These are phyloP conservation scores for Hippocampus guttulatus DNA, from an alignment of 2,113 vertebrate species.

Conservation along the genomic window DNA sequence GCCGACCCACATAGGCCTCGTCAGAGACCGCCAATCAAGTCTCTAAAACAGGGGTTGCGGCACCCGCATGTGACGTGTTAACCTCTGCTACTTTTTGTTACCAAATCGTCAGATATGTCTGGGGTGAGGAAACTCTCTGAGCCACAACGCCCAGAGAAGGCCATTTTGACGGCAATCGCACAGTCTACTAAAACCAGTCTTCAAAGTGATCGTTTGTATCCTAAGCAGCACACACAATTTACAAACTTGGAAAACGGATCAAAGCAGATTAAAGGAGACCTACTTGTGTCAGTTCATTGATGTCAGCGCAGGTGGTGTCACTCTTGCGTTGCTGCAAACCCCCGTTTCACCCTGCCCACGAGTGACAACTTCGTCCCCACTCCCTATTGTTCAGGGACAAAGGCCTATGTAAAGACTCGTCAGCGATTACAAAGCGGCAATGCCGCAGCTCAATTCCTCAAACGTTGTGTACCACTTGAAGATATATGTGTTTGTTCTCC, in stretches of 20 bases:
- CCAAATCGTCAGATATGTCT: too few species aligned
- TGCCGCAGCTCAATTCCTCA: slow-evolving; percentile 67
- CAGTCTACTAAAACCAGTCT: slow-evolving; percentile 8
- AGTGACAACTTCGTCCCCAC: slow-evolving; percentile 57
- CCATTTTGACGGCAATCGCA: too few species aligned
- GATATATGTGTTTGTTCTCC: slow-evolving; percentile 44
- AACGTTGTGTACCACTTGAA: slow-evolving; percentile 45
- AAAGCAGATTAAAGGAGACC: slow-evolving; percentile 73
- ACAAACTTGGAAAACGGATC: slow-evolving; percentile 54
- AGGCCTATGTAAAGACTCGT: slow-evolving; percentile 64
- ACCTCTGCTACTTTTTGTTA: too few species aligned
- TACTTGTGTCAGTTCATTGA: slow-evolving; percentile 63
- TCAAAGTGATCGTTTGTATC: slow-evolving; percentile 51
- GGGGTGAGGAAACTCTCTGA: too few species aligned
- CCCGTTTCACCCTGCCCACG: slow-evolving; percentile 2
- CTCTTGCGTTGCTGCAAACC: slow-evolving; percentile 20
- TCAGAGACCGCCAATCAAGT: too few species aligned
- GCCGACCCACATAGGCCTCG: too few species aligned
- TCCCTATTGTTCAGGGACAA: slow-evolving; percentile 64
- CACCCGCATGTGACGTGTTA: too few species aligned
- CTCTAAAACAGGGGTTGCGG: too few species aligned
- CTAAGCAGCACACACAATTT: slow-evolving; percentile 37
- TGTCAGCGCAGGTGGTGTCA: slow-evolving; percentile 69
- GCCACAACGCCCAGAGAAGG: too few species aligned
- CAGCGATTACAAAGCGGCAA: slow-evolving; percentile 68